Percentiles rank a stretch among this genome's conserved stretches.
Evolutionary conservation across 2,888 invertebrate genomes (phyloP).

Genomic region (Nephrocerus scutellatus): DNA sequence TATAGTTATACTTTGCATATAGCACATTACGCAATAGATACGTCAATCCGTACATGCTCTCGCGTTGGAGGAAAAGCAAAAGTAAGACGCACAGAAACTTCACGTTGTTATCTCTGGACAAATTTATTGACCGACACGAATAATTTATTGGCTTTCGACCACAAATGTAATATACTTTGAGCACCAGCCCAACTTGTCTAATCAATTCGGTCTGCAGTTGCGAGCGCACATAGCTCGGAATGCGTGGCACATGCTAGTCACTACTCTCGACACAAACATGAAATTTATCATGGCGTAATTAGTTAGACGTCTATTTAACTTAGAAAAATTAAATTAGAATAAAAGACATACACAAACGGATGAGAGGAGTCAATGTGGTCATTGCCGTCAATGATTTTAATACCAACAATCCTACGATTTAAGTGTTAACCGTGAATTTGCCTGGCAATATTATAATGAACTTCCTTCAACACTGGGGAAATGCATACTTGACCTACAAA

Average conservation of each 20-base stretch:
- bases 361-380: too few species aligned
- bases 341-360: too few species aligned
- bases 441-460: too few species aligned
- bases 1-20: too few species aligned
- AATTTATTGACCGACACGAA: constrained; percentile 29
- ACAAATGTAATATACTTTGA: too few species aligned
- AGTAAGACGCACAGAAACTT: constrained; percentile 17
- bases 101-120: constrained; percentile 28
- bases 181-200: too few species aligned
- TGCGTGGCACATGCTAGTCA: constrained; percentile 17
- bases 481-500: constrained; percentile 8
- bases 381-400: too few species aligned
- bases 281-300: constrained; percentile 29
- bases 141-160: constrained; percentile 30
- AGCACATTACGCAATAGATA: constrained; percentile 1
- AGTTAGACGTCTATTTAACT: constrained; percentile 30
- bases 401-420: too few species aligned
- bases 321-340: constrained; percentile 29
- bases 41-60: neutral
- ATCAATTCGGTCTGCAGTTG: too few species aligned
- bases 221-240: constrained; percentile 15
- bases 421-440: too few species aligned
- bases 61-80: constrained; percentile 14
- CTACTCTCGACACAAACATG: constrained; percentile 28
- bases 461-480: constrained; percentile 12